Evolutionary conservation across 2,797 vertebrate species (phyloP), one percentile per base, ranked within the genome.

Genomic region (Kryptopterus vitreolus): DNA sequence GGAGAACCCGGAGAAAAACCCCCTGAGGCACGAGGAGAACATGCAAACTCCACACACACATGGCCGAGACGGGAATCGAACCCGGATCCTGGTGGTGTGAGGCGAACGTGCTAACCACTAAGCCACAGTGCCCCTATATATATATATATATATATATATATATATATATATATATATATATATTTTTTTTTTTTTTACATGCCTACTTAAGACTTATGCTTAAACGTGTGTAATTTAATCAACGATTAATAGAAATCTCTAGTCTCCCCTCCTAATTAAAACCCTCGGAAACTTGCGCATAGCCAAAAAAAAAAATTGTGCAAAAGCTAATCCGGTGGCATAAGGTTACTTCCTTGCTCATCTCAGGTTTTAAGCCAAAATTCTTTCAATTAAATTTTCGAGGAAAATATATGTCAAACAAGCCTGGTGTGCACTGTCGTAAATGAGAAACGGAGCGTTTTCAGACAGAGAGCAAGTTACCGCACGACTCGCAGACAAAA

Each of bases 391-490:
- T 0, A 15, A 72, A n/a, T 55, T n/a, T 20, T 55, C 12, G 57
- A 55, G 22, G n/a, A 2, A 74, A 18, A 43, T 58, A 26, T 31
- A 75, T 20, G 38, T 75, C 72, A 75, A 61, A 46, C 35, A 75
- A 74, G 72, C 55, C 72, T 75, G 38, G 16, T 2, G 20, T 75
- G 35, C 24, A 35, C 15, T 72, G 18, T 29, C 13, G 29, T 31
- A 48, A 75, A 75, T 48, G 52, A 33, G 16, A 58, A 66, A 46
- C 31, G 35, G 50, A 57, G 6, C 57, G 72, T 58, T 62, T 33
- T 58, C 18, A 57, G 48, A 72, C n/a, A 79, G 66, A 26, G 48
- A 53, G 48, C 10, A 10, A 68, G 76, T 58, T 73, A 75, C 66
- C 33, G 33, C 58, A 58, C 33, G 33, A 22, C 12, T 66, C 43